Evolutionary conservation across 2,888 invertebrate species (phyloP).

Genomic region (Trissoscelio sp.): DNA sequence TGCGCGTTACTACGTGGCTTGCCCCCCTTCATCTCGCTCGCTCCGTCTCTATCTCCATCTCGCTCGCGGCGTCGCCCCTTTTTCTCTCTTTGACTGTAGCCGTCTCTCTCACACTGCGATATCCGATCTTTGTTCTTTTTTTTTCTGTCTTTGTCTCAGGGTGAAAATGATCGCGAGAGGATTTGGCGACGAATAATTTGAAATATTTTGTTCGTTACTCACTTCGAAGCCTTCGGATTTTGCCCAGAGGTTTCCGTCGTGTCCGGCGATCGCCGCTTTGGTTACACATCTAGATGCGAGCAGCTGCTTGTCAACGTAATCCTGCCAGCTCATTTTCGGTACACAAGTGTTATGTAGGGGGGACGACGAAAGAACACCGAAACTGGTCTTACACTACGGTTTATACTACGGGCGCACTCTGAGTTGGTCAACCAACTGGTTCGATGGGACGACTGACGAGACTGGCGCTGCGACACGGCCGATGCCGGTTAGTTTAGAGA

Average conservation of each 20-base stretch:
- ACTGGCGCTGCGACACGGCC: constrained; percentile 24
- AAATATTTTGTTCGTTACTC: too few relatives aligned
- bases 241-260: constrained; percentile 97
- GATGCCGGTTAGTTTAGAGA: constrained; percentile 52
- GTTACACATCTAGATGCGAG: constrained; percentile 97
- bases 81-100: background rate
- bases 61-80: constrained; percentile 6
- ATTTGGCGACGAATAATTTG: too few relatives aligned
- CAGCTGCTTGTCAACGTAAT: constrained; percentile 98
- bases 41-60: constrained; percentile 33
- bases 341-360: constrained; percentile 64
- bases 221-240: constrained; percentile 97
- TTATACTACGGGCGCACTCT: constrained; percentile 71
- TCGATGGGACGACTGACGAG: constrained; percentile 80
- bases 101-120: background rate
- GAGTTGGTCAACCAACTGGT: constrained; percentile 80
- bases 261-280: constrained; percentile 97
- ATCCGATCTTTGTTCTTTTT: background rate
- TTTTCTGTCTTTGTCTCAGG: constrained; percentile 1
- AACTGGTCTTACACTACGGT: constrained; percentile 76
- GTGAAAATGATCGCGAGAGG: too few relatives aligned
- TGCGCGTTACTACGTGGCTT: constrained; percentile 67
- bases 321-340: constrained; percentile 96
- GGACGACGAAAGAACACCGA: constrained; percentile 67
- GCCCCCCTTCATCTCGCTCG: constrained; percentile 15